phyloP scores from a whole-genome alignment of 2,113 vertebrate species.

The Oreochromis tanganicae region DNA sequence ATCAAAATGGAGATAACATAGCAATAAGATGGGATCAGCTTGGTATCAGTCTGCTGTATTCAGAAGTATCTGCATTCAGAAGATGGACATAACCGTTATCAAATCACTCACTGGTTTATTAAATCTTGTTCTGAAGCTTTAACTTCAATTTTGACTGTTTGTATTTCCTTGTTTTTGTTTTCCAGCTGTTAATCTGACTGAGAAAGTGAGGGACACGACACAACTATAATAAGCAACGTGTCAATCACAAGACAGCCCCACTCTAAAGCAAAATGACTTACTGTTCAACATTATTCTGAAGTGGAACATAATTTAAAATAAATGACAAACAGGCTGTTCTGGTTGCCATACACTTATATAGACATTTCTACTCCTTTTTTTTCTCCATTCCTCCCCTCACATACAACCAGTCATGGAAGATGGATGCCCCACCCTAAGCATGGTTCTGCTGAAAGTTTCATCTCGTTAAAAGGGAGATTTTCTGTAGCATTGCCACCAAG shows the following conservation, averaged over 20 bases:
- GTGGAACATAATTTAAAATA: background rate
- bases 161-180: background rate
- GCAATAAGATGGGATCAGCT: background rate
- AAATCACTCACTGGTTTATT: background rate
- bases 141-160: background rate
- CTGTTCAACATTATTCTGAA: background rate
- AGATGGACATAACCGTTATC: background rate
- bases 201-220: background rate
- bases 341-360: rapidly evolving
- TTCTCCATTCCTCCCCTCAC: background rate
- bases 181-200: background rate
- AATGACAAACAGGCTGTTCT: background rate
- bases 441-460: background rate
- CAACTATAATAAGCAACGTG: rapidly evolving
- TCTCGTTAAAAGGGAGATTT: background rate
- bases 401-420: background rate
- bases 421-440: background rate
- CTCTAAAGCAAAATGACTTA: background rate
- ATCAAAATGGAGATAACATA: rapidly evolving
- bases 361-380: background rate
- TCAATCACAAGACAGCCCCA: background rate
- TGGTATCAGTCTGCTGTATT: background rate
- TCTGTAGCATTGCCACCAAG: background rate
- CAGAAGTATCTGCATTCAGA: background rate
- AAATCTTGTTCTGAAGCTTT: background rate